These are phyloP conservation scores for Tetramorium parvispinum DNA, from an alignment of 1,140 invertebrate species.

Conservation along the genomic window DNA sequence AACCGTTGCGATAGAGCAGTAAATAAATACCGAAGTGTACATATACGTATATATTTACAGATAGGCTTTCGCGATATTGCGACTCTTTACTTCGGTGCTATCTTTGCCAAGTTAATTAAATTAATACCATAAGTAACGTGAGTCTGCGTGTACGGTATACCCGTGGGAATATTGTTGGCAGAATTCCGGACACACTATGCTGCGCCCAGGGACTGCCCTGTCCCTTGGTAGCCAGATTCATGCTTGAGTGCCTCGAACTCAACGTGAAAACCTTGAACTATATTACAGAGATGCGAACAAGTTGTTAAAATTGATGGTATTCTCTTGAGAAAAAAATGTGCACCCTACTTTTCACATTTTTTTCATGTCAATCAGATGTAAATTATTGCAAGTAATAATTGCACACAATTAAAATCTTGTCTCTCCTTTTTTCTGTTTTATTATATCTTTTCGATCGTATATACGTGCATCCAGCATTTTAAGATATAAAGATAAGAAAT, in stretches of 20 bases:
- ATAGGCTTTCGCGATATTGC: background rate
- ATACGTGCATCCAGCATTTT: background rate
- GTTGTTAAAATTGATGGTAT: constrained; percentile 9
- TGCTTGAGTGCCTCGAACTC: constrained; percentile 19
- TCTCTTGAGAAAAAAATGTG: background rate
- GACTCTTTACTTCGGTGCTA: background rate
- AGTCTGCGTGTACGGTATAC: constrained; percentile 10
- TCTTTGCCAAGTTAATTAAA: constrained; percentile 52
- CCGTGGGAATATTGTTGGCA: constrained; percentile 34
- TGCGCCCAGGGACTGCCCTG: background rate
- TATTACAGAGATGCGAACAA: background rate
- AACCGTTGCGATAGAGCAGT: background rate
- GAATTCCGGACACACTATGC: background rate
- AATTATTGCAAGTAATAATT: background rate
- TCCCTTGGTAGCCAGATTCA: constrained; percentile 28
- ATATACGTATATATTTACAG: background rate
- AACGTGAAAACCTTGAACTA: constrained; percentile 43
- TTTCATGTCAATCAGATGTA: background rate
- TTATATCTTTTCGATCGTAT: background rate
- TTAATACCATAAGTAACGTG: constrained; percentile 26
- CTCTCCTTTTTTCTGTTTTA: background rate
- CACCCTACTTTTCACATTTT: background rate
- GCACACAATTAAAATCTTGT: background rate
- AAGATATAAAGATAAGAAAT: background rate
- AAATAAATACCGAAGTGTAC: background rate